Evolutionary conservation across 2,113 vertebrate species (phyloP), one percentile per base, ranked within the genome.

Genomic region (Riparia riparia): DNA sequence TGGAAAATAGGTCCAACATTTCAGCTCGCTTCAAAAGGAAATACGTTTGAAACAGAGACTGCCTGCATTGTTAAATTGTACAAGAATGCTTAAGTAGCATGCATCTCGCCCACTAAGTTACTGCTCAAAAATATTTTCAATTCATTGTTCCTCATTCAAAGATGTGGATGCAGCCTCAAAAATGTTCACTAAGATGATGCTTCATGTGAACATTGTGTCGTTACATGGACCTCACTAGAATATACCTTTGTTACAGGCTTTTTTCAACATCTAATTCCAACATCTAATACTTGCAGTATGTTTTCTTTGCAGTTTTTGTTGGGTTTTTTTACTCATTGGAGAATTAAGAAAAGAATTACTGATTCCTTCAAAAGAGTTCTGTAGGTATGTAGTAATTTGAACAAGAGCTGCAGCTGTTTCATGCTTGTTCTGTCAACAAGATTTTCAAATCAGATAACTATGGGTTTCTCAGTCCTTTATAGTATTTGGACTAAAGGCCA

Each of bases 1-100:
- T 94, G 66, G 63, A 83, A 96, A 95, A 72, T 4, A 82, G 60
- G 58, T 78, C 64, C 86, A 95, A 76, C 31, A 64, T 82, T 93
- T 89, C 86, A 87, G 72, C 86, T 93, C 76, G 49, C 82, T 92
- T 95, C 78, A 85, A 90, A 97, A 95, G n/a, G 84, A 93, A 86
- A 29, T 28, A 68, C 18, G 13, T 54, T 95, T 93, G 63, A 96
- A 97, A 88, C 39, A 90, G 72, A 90, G 90, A 32, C 42, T 93
- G 54, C 12, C 76, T 86, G 58, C 44, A 86, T 53, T 54, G 58
- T 47, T 64, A 39, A 63, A n/a, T 5, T 22, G 28, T 17, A 39
- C 41, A n/a, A 39, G 41, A 84, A 64, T 28, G 17, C n/a, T 64
- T 39, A 54, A n/a, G 49, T 18, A 64, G n/a, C 21, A 21, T 39